Base-by-base conservation (phyloP, 2,888 invertebrate species). In the Lasioglossum leucozonium region DNA sequence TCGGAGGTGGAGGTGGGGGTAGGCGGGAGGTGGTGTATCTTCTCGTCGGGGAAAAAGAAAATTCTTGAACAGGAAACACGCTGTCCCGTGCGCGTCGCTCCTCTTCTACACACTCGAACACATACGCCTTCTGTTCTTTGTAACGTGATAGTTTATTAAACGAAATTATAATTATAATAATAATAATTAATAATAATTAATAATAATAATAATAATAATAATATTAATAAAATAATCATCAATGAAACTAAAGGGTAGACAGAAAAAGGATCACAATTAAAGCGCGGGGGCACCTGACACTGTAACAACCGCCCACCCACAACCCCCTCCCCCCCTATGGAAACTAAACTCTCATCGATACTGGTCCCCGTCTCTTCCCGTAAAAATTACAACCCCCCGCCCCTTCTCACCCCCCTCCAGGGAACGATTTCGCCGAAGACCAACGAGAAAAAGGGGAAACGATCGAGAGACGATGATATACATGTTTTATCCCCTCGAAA, bases 121-220 rank as follows among this genome's bases (percentile, higher is more conserved):
- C 62, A 11, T 30, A 55, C 55, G 55, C n/a, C 3, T 55, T 55
- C 55, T 55, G n/a, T 40, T 92, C 91, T 93, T 93, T 92, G 37
- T 91, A 93, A 94, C 94, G 92, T 93, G 93, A 94, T 91, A 94
- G 92, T 94, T 94, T 93, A 93, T 94, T 94, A 93, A 94, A 94
- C 94, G 93, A 93, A 94, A 94, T 93, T 88, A 93, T 94, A 93
- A 93, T 93, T 90, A 93, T 94, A 92, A 90, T 93, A 92, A 91
- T 93, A 91, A 91, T 92, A 91, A 91, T 92, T 34, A 91, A 90
- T 90, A 91, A 90, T 91, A 89, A 86, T 91, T 86, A 85, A 86
- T 88, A 87, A 88, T 90, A 90, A 90, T 90, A 90, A 88, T 89
- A 91, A 87, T 90, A 86, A 93, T 93, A 91, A 89, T 93, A 92